Percentiles rank a stretch among this genome's conserved stretches.
These are phyloP conservation scores for Tapera naevia DNA, from an alignment of 2,797 vertebrate species.

Conservation along the genomic window DNA sequence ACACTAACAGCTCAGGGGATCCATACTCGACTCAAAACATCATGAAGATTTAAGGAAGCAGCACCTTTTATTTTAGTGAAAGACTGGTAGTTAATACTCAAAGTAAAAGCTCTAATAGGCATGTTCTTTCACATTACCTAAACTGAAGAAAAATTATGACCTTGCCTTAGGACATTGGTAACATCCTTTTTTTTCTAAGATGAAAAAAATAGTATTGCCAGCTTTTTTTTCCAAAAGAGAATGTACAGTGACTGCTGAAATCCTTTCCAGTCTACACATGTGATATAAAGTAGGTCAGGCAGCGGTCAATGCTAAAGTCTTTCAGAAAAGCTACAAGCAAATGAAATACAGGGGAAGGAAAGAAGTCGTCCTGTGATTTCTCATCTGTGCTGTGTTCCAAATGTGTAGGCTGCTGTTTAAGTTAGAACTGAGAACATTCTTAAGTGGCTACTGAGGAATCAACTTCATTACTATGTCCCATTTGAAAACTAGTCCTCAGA, in stretches of 20 bases:
- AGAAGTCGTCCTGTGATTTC: neutral
- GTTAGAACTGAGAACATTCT: neutral
- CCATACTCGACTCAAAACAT: neutral
- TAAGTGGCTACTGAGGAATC: neutral
- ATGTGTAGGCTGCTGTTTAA: neutral
- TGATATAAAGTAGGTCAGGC: constrained; percentile 43
- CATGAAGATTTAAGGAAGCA: neutral
- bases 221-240: neutral
- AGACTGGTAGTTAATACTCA: neutral
- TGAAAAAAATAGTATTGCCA: neutral
- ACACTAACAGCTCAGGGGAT: neutral
- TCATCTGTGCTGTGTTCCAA: neutral
- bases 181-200: neutral
- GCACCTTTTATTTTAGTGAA: neutral
- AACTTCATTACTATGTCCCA: neutral
- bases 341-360: constrained; percentile 8
- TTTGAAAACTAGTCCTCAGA: neutral
- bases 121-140: neutral
- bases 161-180: neutral
- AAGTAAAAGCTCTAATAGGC: neutral
- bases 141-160: neutral
- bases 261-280: neutral
- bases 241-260: constrained; percentile 12
- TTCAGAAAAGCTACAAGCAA: constrained; percentile 13
- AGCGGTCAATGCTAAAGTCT: constrained; percentile 18